Evolutionary conservation across 2,888 invertebrate genomes (phyloP).

Genomic region (Chrysolina oricalcia): DNA sequence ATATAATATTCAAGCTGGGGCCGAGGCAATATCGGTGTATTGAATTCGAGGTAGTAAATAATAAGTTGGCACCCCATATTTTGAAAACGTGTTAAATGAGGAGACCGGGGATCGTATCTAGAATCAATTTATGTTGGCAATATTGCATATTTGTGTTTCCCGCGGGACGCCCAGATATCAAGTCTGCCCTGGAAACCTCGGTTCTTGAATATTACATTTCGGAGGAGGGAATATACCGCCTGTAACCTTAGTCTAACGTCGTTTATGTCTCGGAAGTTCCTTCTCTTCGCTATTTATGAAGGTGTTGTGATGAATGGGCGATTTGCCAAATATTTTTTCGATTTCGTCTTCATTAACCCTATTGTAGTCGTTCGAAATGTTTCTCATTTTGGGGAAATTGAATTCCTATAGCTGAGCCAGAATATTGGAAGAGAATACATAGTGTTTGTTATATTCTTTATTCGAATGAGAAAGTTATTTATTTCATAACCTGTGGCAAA

Average conservation of each 20-base stretch:
- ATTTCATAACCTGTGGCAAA: too few species aligned
- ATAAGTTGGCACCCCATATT: conserved; percentile 67
- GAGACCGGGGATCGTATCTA: conserved; percentile 68
- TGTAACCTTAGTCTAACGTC: conserved; percentile 12
- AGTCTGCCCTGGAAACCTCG: conserved; percentile 62
- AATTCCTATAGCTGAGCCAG: too few species aligned
- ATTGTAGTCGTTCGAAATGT: neutral
- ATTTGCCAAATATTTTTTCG: neutral
- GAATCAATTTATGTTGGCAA: conserved; percentile 72
- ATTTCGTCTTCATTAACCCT: neutral
- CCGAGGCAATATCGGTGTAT: conserved; percentile 54
- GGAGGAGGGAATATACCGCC: conserved; percentile 29
- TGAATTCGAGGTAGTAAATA: conserved; percentile 64
- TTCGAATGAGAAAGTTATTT: too few species aligned
- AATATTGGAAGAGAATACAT: too few species aligned
- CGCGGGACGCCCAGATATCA: conserved; percentile 68
- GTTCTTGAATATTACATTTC: conserved; percentile 54
- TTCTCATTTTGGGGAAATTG: too few species aligned
- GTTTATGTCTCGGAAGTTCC: conserved; percentile 3
- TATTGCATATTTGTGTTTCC: conserved; percentile 72
- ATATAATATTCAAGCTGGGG: conserved; percentile 49
- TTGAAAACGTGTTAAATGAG: conserved; percentile 70
- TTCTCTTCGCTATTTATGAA: conserved; percentile 16
- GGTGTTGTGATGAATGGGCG: conserved; percentile 2
- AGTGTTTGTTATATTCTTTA: too few species aligned